A percentile compares a stretch with the other conserved stretches of the same genome.
Evolutionary conservation across 2,888 invertebrate genomes (phyloP).

Genomic region (Cephus pygmeus): DNA sequence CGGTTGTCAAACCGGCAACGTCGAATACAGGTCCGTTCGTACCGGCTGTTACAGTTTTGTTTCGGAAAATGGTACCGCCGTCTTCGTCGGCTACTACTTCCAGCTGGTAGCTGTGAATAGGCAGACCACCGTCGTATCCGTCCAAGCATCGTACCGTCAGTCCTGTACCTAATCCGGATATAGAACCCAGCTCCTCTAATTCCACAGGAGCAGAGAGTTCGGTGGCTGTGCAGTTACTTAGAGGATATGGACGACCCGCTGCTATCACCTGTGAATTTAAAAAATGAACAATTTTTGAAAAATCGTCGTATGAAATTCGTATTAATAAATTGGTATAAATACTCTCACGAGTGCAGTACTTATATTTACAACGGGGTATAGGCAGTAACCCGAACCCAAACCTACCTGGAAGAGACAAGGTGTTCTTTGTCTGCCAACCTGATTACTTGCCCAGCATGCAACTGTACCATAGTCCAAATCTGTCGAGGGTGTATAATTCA

Average conservation of each 20-base stretch:
- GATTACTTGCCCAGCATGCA: slow-evolving; percentile 87
- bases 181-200: slow-evolving; percentile 66
- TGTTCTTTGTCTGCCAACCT: slow-evolving; percentile 84
- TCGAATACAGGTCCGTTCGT: slow-evolving; percentile 76
- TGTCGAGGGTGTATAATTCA: slow-evolving; percentile 87
- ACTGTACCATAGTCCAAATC: slow-evolving; percentile 92
- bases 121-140: slow-evolving; percentile 88
- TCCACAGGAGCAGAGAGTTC: slow-evolving; percentile 76
- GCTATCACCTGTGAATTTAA: slow-evolving; percentile 52
- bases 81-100: slow-evolving; percentile 57
- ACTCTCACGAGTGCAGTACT: too few species aligned
- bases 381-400: neutral
- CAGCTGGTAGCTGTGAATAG: slow-evolving; percentile 64
- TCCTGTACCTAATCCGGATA: slow-evolving; percentile 72
- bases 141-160: slow-evolving; percentile 88
- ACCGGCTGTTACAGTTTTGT: slow-evolving; percentile 70
- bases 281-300: neutral
- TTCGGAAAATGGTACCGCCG: slow-evolving; percentile 40
- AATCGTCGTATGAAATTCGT: neutral
- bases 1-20: slow-evolving; percentile 77
- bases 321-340: too few species aligned
- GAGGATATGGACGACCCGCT: slow-evolving; percentile 79
- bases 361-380: too few species aligned
- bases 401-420: slow-evolving; percentile 87
- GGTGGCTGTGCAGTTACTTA: slow-evolving; percentile 88